Percentiles rank a stretch among this genome's conserved stretches.
Conservation (phyloP, 2,888 invertebrate genomes). For the Palloptera scutellata region DNA sequence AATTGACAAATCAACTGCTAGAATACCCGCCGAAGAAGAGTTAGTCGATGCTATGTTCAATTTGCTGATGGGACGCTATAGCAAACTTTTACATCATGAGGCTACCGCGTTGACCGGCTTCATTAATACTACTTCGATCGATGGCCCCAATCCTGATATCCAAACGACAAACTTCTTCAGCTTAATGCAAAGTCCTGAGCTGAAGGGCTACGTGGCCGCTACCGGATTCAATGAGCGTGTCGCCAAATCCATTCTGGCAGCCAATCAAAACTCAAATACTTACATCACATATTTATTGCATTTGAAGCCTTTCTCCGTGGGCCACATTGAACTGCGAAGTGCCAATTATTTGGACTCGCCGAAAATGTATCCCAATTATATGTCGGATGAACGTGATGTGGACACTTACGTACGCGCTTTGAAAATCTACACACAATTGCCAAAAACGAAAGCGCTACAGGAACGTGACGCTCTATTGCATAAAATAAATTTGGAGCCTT, state of each 20-base stretch:
- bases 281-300: conserved; percentile 57
- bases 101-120: conserved; percentile 68
- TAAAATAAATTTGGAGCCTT: conserved; percentile 80
- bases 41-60: conserved; percentile 62
- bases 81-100: conserved; percentile 65
- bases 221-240: conserved; percentile 57
- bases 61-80: conserved; percentile 67
- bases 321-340: conserved; percentile 66
- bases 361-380: conserved; percentile 69
- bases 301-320: conserved; percentile 65
- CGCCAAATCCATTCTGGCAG: conserved; percentile 55
- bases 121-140: conserved; percentile 67
- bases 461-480: conserved; percentile 64
- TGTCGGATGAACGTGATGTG: conserved; percentile 67
- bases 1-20: conserved; percentile 65
- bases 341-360: conserved; percentile 68
- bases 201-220: conserved; percentile 56
- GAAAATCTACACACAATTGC: conserved; percentile 57
- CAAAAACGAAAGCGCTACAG: conserved; percentile 63
- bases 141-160: conserved; percentile 68
- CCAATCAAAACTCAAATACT: conserved; percentile 57
- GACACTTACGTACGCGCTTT: conserved; percentile 58
- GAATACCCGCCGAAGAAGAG: conserved; percentile 61
- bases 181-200: conserved; percentile 61
- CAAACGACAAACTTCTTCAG: conserved; percentile 67